Evolutionary conservation across 2,113 vertebrate species (phyloP), one percentile per base, ranked within the genome.

Genomic region (Tragelaphus imberbis): DNA sequence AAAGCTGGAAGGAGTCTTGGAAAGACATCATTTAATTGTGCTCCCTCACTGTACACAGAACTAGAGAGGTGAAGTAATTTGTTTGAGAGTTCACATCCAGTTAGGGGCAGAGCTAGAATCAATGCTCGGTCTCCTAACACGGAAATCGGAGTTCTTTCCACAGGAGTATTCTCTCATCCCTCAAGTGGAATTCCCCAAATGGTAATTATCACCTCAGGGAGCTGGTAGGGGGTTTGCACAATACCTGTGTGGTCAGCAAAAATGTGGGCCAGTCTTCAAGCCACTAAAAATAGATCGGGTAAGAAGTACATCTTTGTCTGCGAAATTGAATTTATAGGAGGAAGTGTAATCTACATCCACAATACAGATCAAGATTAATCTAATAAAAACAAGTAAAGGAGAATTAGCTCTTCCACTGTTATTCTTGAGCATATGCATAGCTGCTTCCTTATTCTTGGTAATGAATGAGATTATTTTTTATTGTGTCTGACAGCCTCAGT

Each of bases 371-470:
- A 91, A 93, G 86, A 94, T 94, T 95, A 92, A 97, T 97, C 77
- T 96, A 97, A 97, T 93, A 96, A 84, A 97, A 96, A 95, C 68
- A 97, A 95, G 82, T 71, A 82, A 93, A 44, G 63, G 79, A 86
- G 77, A 97, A 97, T 96, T 91, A 95, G 94, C 79, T 95, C 88
- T 55, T 94, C 79, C 28, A 88, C 61, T 95, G 25, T 93, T 93
- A 58, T 84, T 93, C 86, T 88, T 91, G 93, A 97, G 28, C 97
- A 49, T 71, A 44, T 63, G 82, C 58, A 56, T 71, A 94, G 90
- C 90, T 51, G 44, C 63, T 92, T 96, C 44, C 61, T 97, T 71
- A 71, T 91, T 92, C 85, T 92, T 59, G 88, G 85, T 84, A 77
- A 95, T 56, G 47, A 82, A 71, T 85, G 53, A 87, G 49, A 71